phyloP scores from a whole-genome alignment of 2,888 invertebrate species.

The Agrotis ipsilon region DNA sequence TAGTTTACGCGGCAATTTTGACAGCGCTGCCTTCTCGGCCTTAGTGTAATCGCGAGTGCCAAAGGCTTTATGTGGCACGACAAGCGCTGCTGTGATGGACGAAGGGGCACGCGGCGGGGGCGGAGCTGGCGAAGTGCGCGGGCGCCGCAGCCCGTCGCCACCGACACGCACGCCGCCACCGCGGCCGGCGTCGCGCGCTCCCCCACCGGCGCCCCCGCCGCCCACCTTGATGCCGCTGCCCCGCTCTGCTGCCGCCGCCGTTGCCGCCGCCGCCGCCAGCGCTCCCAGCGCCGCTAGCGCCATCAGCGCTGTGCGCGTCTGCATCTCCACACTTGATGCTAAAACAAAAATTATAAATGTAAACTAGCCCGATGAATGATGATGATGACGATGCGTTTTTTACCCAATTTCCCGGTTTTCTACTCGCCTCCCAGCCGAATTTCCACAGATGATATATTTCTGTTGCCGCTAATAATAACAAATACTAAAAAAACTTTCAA shows the following conservation, averaged over 20 bases:
- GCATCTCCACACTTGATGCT: slow-evolving; percentile 88
- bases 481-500: no score
- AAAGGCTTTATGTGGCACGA: slow-evolving; percentile 95
- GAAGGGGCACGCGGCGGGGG: slow-evolving; percentile 87
- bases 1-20: slow-evolving; percentile 92
- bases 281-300: slow-evolving; percentile 85
- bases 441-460: no score
- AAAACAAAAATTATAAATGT: slow-evolving; percentile 11
- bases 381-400: no score
- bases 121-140: slow-evolving; percentile 86
- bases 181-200: slow-evolving; percentile 81
- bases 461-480: no score
- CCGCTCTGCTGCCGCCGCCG: slow-evolving; percentile 81
- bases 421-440: no score
- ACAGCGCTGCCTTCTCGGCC: slow-evolving; percentile 93
- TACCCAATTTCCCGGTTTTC: no score
- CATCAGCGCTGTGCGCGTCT: slow-evolving; percentile 85
- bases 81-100: slow-evolving; percentile 93
- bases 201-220: slow-evolving; percentile 76
- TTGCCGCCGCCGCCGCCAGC: slow-evolving; percentile 79
- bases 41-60: slow-evolving; percentile 94
- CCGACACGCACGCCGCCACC: slow-evolving; percentile 85
- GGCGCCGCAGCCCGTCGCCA: slow-evolving; percentile 80
- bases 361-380: background rate
- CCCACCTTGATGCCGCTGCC: slow-evolving; percentile 86